A percentile compares a stretch with the other conserved stretches of the same genome.
phyloP scores from a whole-genome alignment of 2,888 invertebrate species.

The Rhodophaea formosa region DNA sequence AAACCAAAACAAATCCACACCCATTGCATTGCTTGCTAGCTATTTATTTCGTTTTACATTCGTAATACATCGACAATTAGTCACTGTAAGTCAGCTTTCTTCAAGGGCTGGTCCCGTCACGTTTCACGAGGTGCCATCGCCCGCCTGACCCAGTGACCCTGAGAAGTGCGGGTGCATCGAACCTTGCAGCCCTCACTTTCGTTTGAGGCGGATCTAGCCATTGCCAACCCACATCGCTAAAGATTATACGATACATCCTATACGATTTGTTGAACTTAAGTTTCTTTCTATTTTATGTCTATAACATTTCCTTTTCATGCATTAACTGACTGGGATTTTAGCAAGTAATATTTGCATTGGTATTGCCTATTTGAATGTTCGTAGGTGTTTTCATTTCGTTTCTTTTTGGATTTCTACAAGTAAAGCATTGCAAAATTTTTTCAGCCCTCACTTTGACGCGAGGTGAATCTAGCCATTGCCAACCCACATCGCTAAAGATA shows the following conservation, averaged over 20 bases:
- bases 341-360: no score
- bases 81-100: conserved; percentile 24
- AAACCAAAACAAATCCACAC: no score
- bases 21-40: not conserved
- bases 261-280: no score
- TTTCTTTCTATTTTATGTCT: no score
- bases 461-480: conserved; percentile 53
- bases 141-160: conserved; percentile 67
- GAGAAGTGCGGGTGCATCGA: conserved; percentile 41
- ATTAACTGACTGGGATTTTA: no score
- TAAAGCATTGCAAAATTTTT: no score
- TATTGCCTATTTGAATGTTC: no score
- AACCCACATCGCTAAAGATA: conserved; percentile 36
- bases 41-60: not conserved
- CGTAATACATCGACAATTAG: not conserved
- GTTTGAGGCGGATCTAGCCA: conserved; percentile 57
- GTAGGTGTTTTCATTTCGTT: no score
- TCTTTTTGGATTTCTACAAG: no score
- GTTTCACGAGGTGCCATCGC: conserved; percentile 42
- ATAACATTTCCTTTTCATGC: no score
- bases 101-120: conserved; percentile 30
- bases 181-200: conserved; percentile 67
- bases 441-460: conserved; percentile 65
- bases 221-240: conserved; percentile 37
- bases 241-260: no score